Evolutionary conservation across 2,113 vertebrate species (phyloP).

Genomic region (Mesembrinibis cayennensis): DNA sequence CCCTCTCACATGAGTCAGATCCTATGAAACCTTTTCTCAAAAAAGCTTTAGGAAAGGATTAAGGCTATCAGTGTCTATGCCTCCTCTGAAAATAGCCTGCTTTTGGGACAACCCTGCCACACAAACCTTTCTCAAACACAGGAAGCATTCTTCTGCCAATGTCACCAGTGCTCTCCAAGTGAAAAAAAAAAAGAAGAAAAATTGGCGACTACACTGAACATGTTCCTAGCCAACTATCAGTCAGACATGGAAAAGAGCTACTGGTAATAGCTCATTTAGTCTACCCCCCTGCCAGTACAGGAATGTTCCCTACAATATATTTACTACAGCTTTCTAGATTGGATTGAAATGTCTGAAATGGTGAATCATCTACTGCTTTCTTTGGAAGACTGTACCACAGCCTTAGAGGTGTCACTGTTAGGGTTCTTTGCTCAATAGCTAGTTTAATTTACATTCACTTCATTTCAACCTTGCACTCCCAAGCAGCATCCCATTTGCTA

Average conservation of each 20-base stretch:
- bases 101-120: slow-evolving; percentile 35
- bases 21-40: neutral
- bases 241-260: slow-evolving; percentile 60
- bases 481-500: neutral
- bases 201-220: neutral
- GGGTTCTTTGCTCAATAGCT: neutral
- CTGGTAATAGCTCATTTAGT: slow-evolving; percentile 58
- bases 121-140: slow-evolving; percentile 15
- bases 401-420: neutral
- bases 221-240: slow-evolving; percentile 44
- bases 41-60: slow-evolving; percentile 24
- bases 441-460: neutral
- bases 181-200: neutral
- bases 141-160: slow-evolving; percentile 37
- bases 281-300: slow-evolving; percentile 49
- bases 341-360: slow-evolving; percentile 23
- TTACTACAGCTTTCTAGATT: slow-evolving; percentile 31
- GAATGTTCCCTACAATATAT: slow-evolving; percentile 32
- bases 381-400: neutral
- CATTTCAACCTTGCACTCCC: neutral
- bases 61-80: slow-evolving; percentile 1
- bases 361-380: neutral
- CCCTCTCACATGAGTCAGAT: slow-evolving; percentile 17
- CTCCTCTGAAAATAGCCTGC: slow-evolving; percentile 17
- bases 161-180: slow-evolving; percentile 37